Evolutionary conservation across 1,140 invertebrate genomes (phyloP).

Genomic region (Tetramorium simillimum): DNA sequence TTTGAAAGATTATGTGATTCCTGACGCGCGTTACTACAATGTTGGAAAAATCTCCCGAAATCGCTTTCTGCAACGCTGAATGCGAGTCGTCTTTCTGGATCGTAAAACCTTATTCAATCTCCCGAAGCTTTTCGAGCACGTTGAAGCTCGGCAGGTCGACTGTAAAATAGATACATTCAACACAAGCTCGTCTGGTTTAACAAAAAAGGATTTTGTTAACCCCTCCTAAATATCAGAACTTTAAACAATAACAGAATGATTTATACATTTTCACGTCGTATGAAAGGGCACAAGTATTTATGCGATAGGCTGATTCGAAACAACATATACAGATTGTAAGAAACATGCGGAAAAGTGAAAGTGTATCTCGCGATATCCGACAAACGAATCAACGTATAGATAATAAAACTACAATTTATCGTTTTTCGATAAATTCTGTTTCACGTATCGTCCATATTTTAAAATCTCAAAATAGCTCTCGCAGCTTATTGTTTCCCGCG

Average conservation of each 20-base stretch:
- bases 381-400: not conserved
- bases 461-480: not conserved
- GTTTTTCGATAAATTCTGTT: conserved; percentile 34
- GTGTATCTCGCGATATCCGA: not conserved
- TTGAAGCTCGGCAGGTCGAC: conserved; percentile 20
- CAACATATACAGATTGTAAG: not conserved
- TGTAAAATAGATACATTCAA: conserved; percentile 38
- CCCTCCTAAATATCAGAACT: not conserved
- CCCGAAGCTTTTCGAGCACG: not conserved
- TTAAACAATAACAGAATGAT: not conserved
- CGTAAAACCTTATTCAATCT: conserved; percentile 44
- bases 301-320: no score
- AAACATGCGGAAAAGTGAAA: conserved; percentile 25
- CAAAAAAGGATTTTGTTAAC: conserved; percentile 31
- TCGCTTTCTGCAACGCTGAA: not conserved
- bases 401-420: conserved; percentile 27
- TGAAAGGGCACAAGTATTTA: conserved; percentile 3
- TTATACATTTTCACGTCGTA: not conserved
- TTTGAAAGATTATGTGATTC: not conserved
- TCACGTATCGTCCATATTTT: not conserved
- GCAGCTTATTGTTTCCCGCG: not conserved
- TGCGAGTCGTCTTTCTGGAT: not conserved
- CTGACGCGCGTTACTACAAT: not conserved
- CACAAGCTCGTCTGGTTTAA: not conserved
- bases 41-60: not conserved